A percentile compares a stretch with the other conserved stretches of the same genome.
Evolutionary conservation across 2,113 vertebrate genomes (phyloP).

Genomic region (Campylomormyrus numenius): DNA sequence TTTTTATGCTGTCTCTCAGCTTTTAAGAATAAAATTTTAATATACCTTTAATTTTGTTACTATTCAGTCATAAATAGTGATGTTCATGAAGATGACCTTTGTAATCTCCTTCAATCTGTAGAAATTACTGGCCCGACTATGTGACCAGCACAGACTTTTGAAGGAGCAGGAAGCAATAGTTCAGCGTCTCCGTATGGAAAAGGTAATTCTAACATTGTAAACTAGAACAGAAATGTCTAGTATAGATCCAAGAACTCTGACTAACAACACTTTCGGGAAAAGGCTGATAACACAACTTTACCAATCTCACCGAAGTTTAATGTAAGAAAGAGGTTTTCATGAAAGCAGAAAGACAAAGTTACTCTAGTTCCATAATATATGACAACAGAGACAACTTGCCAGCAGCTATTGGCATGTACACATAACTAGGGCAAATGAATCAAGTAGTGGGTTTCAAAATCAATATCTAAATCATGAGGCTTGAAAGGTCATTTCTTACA

Average conservation of each 20-base stretch:
- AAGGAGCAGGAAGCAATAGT: constrained; percentile 84
- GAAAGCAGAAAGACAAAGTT: background rate
- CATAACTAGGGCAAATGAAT: background rate
- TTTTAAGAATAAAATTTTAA: background rate
- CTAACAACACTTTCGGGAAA: background rate
- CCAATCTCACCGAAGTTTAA: background rate
- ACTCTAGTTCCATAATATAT: background rate
- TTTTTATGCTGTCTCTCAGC: background rate
- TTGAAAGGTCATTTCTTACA: background rate
- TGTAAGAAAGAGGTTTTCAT: background rate
- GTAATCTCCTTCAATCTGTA: constrained; percentile 33
- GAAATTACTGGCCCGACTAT: constrained; percentile 88
- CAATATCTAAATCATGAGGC: background rate
- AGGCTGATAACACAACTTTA: background rate
- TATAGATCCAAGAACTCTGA: background rate
- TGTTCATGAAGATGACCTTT: background rate
- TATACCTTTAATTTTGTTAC: background rate
- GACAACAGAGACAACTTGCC: background rate
- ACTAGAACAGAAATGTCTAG: background rate
- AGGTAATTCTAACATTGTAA: constrained; percentile 59
- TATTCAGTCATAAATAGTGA: background rate
- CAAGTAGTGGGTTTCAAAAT: background rate
- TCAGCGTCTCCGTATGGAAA: constrained; percentile 83
- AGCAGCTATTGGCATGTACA: background rate
- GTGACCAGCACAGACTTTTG: constrained; percentile 82